These are phyloP conservation scores for Corythoichthys intestinalis DNA, from an alignment of 2,113 vertebrate species.

Conservation along the genomic window DNA sequence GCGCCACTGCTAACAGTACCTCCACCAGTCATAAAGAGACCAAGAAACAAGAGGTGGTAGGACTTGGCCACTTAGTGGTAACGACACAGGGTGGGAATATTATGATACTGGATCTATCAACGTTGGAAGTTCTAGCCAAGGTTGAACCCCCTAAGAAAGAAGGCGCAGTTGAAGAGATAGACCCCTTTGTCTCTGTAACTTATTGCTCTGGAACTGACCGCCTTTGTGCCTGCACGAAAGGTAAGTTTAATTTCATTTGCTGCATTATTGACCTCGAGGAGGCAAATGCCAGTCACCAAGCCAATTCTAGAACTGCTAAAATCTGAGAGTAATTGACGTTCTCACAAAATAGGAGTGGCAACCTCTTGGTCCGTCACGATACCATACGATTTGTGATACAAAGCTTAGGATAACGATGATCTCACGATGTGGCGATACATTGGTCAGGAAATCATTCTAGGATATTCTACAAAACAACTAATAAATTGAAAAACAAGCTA, in stretches of 20 bases:
- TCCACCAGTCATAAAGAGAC: conserved; percentile 77
- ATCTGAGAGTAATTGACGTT: too few species aligned
- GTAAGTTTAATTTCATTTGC: conserved; percentile 63
- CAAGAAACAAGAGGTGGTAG: conserved; percentile 76
- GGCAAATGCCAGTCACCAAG: not conserved
- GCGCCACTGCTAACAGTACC: conserved; percentile 10
- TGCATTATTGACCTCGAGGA: not conserved
- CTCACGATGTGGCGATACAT: too few species aligned
- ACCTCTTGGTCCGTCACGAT: too few species aligned
- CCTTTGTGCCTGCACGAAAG: conserved; percentile 97
- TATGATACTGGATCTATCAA: conserved; percentile 96
- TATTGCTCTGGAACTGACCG: conserved; percentile 99
- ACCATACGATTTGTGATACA: too few species aligned
- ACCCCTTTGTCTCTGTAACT: conserved; percentile 95
- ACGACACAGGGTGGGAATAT: conserved; percentile 95
- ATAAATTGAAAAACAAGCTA: too few species aligned
- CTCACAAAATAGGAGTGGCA: too few species aligned
- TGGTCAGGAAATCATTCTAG: too few species aligned
- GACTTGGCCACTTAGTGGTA: conserved; percentile 94
- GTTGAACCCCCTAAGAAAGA: conserved; percentile 96
- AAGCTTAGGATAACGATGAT: too few species aligned
- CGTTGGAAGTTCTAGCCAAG: conserved; percentile 93
- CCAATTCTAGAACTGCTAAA: too few species aligned
- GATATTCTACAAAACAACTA: too few species aligned
- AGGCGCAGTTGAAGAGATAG: conserved; percentile 83